Conservation (phyloP, 2,113 vertebrate genomes). For the Ictalurus furcatus region DNA sequence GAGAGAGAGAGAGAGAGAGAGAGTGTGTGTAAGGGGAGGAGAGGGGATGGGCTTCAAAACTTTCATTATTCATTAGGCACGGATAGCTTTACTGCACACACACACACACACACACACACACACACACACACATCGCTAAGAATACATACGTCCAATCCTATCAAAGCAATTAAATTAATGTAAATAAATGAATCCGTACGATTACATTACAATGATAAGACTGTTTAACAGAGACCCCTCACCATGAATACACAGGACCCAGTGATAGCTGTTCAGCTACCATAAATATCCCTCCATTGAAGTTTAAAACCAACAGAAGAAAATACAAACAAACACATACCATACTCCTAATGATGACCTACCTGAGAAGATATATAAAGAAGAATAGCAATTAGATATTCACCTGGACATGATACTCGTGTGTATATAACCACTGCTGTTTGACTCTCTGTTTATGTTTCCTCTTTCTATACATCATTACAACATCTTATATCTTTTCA, state of each 20-base stretch:
- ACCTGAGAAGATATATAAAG: neutral
- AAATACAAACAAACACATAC: neutral
- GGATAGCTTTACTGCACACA: slow-evolving; percentile 85
- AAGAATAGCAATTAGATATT: neutral
- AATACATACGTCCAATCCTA: neutral
- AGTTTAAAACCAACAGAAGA: neutral
- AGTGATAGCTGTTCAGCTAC: neutral
- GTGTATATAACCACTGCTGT: neutral
- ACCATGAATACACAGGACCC: neutral
- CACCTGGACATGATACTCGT: neutral
- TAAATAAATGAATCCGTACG: slow-evolving; percentile 22
- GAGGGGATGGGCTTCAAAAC: slow-evolving; percentile 73
- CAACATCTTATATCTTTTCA: neutral
- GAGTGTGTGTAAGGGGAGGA: slow-evolving; percentile 72
- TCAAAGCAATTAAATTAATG: neutral
- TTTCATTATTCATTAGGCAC: slow-evolving; percentile 92
- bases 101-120: slow-evolving; percentile 41
- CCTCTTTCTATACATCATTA: neutral
- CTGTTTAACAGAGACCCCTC: slow-evolving; percentile 26
- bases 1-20: neutral
- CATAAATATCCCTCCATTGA: neutral
- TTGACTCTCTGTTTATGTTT: neutral
- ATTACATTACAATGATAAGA: slow-evolving; percentile 48
- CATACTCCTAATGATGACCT: neutral
- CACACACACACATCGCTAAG: neutral